These are phyloP conservation scores for Pomacea canaliculata DNA, from an alignment of 2,888 invertebrate species.

Conservation along the genomic window DNA sequence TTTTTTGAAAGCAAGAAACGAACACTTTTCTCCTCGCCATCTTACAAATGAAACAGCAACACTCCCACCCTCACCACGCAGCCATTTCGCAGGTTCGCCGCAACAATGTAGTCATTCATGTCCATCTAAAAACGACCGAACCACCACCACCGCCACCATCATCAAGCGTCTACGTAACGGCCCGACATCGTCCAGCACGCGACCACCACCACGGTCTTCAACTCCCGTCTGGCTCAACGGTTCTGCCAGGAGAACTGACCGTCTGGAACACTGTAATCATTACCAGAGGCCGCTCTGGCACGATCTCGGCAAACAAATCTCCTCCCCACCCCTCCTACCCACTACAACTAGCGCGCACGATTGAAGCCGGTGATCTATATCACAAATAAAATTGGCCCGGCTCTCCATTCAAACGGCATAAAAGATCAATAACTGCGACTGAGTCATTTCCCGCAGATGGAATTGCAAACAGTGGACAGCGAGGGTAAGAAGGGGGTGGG, in stretches of 20 bases:
- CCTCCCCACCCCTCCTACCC: neutral
- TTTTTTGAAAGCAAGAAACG: too few relatives aligned
- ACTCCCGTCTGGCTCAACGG: neutral
- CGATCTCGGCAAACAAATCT: neutral
- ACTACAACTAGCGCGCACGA: neutral
- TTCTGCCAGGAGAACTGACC: neutral
- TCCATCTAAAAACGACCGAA: neutral
- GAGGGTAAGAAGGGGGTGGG: neutral
- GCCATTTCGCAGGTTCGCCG: too few relatives aligned
- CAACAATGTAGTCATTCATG: neutral
- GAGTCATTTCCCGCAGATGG: conserved; percentile 11
- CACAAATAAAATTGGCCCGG: neutral
- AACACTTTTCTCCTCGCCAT: too few relatives aligned
- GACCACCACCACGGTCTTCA: neutral
- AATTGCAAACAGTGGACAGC: neutral
- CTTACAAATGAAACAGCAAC: too few relatives aligned
- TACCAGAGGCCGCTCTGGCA: neutral
- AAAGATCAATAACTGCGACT: conserved; percentile 16
- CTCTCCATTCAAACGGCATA: conserved; percentile 19
- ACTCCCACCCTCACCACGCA: too few relatives aligned
- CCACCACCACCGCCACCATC: neutral
- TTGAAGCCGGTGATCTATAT: neutral
- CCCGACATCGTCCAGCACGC: neutral
- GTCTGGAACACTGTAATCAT: neutral
- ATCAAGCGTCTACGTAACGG: neutral